Conservation (phyloP, 1,140 invertebrate species). For the Aphidius gifuensis region DNA sequence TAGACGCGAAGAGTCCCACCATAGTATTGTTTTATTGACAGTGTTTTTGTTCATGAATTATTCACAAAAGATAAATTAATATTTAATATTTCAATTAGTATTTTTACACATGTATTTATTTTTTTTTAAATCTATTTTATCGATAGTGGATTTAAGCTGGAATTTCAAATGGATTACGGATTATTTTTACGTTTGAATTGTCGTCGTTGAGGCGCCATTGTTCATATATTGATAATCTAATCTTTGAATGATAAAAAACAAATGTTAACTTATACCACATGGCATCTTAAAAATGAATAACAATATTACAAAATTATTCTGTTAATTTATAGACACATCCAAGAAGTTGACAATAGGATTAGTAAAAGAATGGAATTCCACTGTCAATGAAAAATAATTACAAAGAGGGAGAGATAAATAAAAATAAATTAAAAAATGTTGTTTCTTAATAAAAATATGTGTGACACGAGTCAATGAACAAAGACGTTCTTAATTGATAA, state of each 20-base stretch:
- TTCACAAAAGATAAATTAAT: no score
- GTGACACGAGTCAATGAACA: slow-evolving; percentile 9
- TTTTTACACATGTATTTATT: no score
- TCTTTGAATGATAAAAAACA: slow-evolving; percentile 28
- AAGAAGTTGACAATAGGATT: slow-evolving; percentile 9
- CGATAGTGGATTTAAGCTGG: no score
- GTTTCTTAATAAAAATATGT: neutral
- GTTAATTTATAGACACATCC: slow-evolving; percentile 1
- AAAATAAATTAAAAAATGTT: neutral
- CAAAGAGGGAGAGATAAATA: neutral
- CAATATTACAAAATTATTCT: no score
- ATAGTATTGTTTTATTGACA: no score
- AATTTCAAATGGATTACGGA: neutral
- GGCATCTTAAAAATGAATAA: no score
- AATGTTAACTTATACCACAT: neutral
- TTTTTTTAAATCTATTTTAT: no score
- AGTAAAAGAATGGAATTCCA: slow-evolving; percentile 13
- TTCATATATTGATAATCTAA: slow-evolving; percentile 40
- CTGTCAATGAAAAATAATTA: slow-evolving; percentile 6
- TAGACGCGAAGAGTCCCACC: no score
- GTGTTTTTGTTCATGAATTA: no score
- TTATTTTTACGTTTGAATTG: slow-evolving; percentile 28
- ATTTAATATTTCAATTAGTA: no score
- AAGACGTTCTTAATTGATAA: slow-evolving; percentile 13
- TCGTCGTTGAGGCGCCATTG: slow-evolving; percentile 36